Evolutionary conservation across 2,113 vertebrate genomes (phyloP), one percentile per base, ranked within the genome.

Genomic region (Archilochus colubris): DNA sequence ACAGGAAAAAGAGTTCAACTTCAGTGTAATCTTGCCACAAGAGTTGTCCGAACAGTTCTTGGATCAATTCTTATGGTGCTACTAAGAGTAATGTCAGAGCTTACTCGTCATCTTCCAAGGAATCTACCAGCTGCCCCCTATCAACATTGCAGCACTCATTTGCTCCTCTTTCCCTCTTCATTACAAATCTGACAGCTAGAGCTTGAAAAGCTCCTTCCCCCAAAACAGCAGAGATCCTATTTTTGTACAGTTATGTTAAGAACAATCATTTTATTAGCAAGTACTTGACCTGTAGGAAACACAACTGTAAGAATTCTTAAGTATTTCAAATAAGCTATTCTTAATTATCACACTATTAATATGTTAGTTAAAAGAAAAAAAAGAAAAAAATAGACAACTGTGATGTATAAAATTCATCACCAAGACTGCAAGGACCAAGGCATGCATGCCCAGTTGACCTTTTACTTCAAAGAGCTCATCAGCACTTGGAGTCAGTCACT

Each of bases 1-100:
- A 94, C 85, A 94, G 83, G 82, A 90, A 96, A 88, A 93, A 91
- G 82, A 96, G 93, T 97, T 86, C 75, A 91, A 63, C 81, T 77
- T 43, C 66, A 91, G 94, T 82, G 82, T 91, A 87, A 78, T 91
- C 91, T 70, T 81, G 92, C 92, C 78, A 80, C 92, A 78, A 68
- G 59, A 93, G 88, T 89, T 94, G 91, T 96, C 93, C 0, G 7
- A 75, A 79, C 70, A 76, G 58, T 70, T 97, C 82, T 96, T 93
- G 51, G 73, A 96, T 85, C 94, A 91, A 82, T 88, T 87, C 82
- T 95, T n/a, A 1, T 8, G 13, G 69, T 92, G 82, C 82, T 96
- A 27, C 95, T 97, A 90, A 93, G 64, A 96, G 64, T 83, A 90
- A 82, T 84, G 91, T 94, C 87, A 75, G 81, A 85, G 51, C 24